phyloP scores from a whole-genome alignment of 2,888 invertebrate genomes.

The Megalurothrips usitatus region DNA sequence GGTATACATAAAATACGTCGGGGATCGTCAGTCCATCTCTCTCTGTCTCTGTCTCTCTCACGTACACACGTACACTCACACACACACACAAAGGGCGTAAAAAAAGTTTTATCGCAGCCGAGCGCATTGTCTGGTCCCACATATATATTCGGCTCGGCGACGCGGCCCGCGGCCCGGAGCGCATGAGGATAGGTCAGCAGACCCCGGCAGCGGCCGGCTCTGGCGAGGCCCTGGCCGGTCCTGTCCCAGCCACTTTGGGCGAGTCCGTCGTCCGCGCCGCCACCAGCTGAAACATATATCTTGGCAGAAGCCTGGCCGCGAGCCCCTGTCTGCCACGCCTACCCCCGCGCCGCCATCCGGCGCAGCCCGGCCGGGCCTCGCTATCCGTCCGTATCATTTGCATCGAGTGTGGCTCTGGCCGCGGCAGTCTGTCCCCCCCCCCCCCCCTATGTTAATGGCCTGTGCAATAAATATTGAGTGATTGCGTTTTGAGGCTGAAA shows the following conservation, averaged over 20 bases:
- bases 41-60: neutral
- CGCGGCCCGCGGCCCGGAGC: too few relatives aligned
- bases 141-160: too few relatives aligned
- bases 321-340: neutral
- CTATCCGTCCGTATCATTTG: neutral
- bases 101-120: too few relatives aligned
- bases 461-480: conserved; percentile 23
- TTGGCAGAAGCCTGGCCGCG: neutral
- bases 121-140: too few relatives aligned
- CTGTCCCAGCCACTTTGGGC: too few relatives aligned
- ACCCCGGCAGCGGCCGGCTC: too few relatives aligned
- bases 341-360: neutral
- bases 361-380: neutral
- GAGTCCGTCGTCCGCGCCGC: too few relatives aligned
- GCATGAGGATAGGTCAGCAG: too few relatives aligned
- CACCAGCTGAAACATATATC: conserved; percentile 1
- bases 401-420: conserved; percentile 11
- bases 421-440: neutral
- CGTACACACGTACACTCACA: too few relatives aligned
- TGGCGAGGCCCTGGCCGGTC: too few relatives aligned
- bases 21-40: neutral
- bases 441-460: conserved; percentile 20
- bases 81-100: too few relatives aligned
- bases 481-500: neutral
- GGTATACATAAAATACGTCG: too few relatives aligned